Evolutionary conservation across 2,113 vertebrate genomes (phyloP).

Genomic region (Odontophorus gujanensis): DNA sequence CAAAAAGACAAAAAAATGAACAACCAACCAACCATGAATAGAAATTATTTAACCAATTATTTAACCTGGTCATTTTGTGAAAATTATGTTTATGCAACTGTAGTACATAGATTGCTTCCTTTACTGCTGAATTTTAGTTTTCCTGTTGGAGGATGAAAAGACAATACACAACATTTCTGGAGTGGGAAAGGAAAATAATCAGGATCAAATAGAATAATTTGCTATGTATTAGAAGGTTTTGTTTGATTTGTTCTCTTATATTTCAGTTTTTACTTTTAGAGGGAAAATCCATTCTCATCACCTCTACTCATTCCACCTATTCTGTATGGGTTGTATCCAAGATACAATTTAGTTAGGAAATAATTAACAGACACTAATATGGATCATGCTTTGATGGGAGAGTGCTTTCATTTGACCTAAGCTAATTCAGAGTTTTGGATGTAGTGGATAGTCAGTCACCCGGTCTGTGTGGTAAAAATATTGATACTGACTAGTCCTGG

Average conservation of each 20-base stretch:
- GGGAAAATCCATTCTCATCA: too few relatives aligned
- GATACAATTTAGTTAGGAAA: not conserved
- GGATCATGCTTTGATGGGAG: not conserved
- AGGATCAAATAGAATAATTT: not conserved
- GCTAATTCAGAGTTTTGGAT: not conserved
- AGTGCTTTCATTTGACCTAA: not conserved
- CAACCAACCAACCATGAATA: too few relatives aligned
- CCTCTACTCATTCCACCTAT: not conserved
- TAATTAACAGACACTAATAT: rapidly evolving
- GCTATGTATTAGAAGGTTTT: not conserved
- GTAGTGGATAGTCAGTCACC: not conserved
- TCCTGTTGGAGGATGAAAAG: not conserved
- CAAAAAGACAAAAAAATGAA: too few relatives aligned
- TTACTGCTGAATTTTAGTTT: not conserved
- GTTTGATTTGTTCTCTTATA: not conserved
- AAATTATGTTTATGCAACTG: not conserved
- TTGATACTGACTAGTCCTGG: not conserved
- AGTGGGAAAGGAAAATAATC: not conserved
- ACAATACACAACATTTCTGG: not conserved
- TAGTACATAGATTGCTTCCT: not conserved
- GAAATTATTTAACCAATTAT: not conserved
- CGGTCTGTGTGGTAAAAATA: not conserved
- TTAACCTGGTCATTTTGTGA: not conserved
- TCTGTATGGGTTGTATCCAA: not conserved
- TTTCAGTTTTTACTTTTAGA: not conserved